phyloP scores from a whole-genome alignment of 2,797 vertebrate species.

The Alfaro cultratus region DNA sequence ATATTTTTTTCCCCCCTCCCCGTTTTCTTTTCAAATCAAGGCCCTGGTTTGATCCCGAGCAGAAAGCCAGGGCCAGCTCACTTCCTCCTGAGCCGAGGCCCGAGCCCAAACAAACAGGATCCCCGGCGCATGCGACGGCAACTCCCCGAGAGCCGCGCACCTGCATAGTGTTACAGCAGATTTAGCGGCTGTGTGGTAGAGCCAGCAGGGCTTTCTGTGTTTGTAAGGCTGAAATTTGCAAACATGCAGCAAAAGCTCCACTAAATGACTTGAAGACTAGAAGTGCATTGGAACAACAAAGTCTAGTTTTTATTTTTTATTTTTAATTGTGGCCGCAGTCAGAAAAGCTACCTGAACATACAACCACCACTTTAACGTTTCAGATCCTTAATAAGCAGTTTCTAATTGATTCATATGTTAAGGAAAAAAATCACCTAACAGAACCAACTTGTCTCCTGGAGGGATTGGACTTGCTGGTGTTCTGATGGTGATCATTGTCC shows the following conservation, averaged over 20 bases:
- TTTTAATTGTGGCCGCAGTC: background rate
- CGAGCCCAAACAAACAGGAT: slow-evolving; percentile 90
- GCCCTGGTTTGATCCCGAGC: slow-evolving; percentile 86
- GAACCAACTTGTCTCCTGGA: background rate
- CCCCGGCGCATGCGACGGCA: slow-evolving; percentile 66
- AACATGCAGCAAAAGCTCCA: slow-evolving; percentile 13
- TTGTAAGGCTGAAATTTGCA: slow-evolving; percentile 16
- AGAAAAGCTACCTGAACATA: background rate
- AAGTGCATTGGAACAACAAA: background rate
- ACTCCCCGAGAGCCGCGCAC: slow-evolving; percentile 77
- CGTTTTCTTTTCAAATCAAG: slow-evolving; percentile 49
- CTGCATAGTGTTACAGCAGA: slow-evolving; percentile 87
- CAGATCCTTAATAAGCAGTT: background rate
- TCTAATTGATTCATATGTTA: background rate
- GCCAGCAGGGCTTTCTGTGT: slow-evolving; percentile 22
- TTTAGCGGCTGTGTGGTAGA: slow-evolving; percentile 28
- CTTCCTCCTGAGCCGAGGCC: slow-evolving; percentile 84
- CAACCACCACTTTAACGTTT: background rate
- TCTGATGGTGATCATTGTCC: background rate
- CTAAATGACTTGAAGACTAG: slow-evolving; percentile 3
- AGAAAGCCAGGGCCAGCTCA: slow-evolving; percentile 82
- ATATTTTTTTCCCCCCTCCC: background rate
- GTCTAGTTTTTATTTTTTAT: background rate
- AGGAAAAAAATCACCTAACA: background rate
- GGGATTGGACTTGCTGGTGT: background rate